A percentile compares a stretch with the other conserved stretches of the same genome.
phyloP scores from a whole-genome alignment of 2,888 invertebrate species.

The Conops quadrifasciatus region DNA sequence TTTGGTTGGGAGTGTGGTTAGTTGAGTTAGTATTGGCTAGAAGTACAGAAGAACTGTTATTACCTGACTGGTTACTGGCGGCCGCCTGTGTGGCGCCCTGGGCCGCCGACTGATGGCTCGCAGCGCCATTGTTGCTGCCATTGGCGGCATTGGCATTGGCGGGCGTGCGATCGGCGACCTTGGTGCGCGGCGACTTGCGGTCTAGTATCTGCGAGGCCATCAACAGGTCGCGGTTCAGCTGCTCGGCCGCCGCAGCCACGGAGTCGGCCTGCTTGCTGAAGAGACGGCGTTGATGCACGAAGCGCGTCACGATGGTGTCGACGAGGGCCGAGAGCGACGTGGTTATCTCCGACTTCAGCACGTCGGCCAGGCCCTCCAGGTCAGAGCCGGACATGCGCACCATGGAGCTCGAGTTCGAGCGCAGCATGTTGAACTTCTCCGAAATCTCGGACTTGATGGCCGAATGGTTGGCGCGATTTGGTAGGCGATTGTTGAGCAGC shows the following conservation, averaged over 20 bases:
- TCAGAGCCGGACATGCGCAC: slow-evolving; percentile 79
- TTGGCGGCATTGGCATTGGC: slow-evolving; percentile 36
- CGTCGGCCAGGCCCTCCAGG: slow-evolving; percentile 88
- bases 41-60: slow-evolving; percentile 62
- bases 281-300: slow-evolving; percentile 81
- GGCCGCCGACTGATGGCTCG: no score
- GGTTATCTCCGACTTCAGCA: slow-evolving; percentile 89
- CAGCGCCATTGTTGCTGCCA: no score
- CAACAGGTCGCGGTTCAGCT: slow-evolving; percentile 84
- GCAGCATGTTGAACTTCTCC: slow-evolving; percentile 80
- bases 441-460: slow-evolving; percentile 75
- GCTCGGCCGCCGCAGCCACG: slow-evolving; percentile 82
- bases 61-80: slow-evolving; percentile 64
- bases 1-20: slow-evolving; percentile 59
- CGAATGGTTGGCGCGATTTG: slow-evolving; percentile 58
- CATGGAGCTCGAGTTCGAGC: slow-evolving; percentile 74
- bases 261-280: slow-evolving; percentile 79
- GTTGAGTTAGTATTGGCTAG: slow-evolving; percentile 60
- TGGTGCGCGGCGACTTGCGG: slow-evolving; percentile 79
- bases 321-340: slow-evolving; percentile 84
- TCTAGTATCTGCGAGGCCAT: slow-evolving; percentile 84
- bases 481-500: slow-evolving; percentile 58
- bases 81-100: slow-evolving; percentile 47
- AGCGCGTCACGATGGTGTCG: slow-evolving; percentile 87
- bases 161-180: slow-evolving; percentile 58